Percentiles rank a stretch among this genome's conserved stretches.
These are phyloP conservation scores for Dorcus hopei DNA, from an alignment of 2,888 invertebrate genomes.

Conservation along the genomic window DNA sequence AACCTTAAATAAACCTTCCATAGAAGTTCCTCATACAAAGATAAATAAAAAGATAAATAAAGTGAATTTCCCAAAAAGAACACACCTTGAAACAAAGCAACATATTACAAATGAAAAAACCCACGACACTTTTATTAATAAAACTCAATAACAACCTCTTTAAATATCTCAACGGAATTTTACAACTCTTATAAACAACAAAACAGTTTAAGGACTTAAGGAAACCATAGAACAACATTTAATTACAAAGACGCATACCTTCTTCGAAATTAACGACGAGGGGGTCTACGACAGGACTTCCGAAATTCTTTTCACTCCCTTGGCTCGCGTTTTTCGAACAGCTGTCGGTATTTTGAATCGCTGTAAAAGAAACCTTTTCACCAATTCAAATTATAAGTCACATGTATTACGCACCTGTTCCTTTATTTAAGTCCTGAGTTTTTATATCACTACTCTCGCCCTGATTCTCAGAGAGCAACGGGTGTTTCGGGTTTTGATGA, in stretches of 20 bases:
- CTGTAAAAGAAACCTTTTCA: constrained; percentile 5
- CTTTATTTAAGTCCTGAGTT: constrained; percentile 19
- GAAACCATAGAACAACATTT: constrained; percentile 22
- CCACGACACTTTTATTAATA: constrained; percentile 15
- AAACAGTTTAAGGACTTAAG: constrained; percentile 17
- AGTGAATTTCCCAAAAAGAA: not conserved
- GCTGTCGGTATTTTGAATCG: constrained; percentile 24
- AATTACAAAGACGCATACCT: constrained; percentile 72
- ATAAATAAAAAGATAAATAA: constrained; percentile 9
- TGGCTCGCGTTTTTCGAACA: constrained; percentile 31
- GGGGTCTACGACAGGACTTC: constrained; percentile 59
- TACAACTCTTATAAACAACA: constrained; percentile 12
- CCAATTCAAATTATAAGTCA: not conserved
- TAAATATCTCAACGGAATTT: constrained; percentile 14
- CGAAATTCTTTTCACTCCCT: constrained; percentile 36
- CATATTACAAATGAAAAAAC: constrained; percentile 11
- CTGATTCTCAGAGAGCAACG: constrained; percentile 24
- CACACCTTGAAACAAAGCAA: constrained; percentile 8
- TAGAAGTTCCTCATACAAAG: constrained; percentile 10
- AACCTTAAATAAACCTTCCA: not conserved
- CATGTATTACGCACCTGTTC: constrained; percentile 10
- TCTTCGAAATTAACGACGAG: constrained; percentile 78
- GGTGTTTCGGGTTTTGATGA: constrained; percentile 56
- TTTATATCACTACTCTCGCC: constrained; percentile 27
- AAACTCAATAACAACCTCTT: constrained; percentile 14